phyloP scores from a whole-genome alignment of 1,140 invertebrate genomes.

The Drosophila ficusphila region DNA sequence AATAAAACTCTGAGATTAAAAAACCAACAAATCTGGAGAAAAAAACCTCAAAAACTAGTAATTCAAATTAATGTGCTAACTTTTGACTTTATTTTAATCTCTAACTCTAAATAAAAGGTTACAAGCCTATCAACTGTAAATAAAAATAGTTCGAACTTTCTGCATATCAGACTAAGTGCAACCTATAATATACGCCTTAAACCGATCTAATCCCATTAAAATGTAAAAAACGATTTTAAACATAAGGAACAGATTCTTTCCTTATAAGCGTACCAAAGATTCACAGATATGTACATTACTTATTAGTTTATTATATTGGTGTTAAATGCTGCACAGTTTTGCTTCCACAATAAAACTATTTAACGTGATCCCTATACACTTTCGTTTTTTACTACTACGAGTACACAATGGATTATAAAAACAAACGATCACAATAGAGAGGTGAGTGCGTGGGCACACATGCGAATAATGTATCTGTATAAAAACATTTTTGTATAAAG shows the following conservation, averaged over 20 bases:
- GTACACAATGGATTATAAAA: slow-evolving; percentile 71
- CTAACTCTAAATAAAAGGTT: not conserved
- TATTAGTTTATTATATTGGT: slow-evolving; percentile 54
- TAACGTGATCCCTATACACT: slow-evolving; percentile 68
- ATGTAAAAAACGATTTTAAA: not conserved
- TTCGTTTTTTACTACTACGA: slow-evolving; percentile 59
- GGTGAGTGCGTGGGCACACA: slow-evolving; percentile 34
- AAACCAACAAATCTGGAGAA: too few relatives aligned
- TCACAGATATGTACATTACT: slow-evolving; percentile 26
- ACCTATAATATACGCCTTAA: not conserved
- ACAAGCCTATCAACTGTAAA: not conserved
- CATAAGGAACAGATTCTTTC: not conserved
- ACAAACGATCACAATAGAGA: slow-evolving; percentile 79
- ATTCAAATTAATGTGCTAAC: too few relatives aligned
- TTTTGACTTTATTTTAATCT: too few relatives aligned
- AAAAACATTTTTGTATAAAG: slow-evolving; percentile 49
- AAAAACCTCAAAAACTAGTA: not conserved
- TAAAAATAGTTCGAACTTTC: not conserved
- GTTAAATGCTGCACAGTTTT: slow-evolving; percentile 75
- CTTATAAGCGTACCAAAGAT: slow-evolving; percentile 26
- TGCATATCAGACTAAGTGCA: not conserved
- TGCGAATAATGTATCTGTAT: slow-evolving; percentile 64
- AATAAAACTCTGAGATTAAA: slow-evolving; percentile 4
- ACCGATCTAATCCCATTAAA: not conserved
- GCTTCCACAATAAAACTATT: slow-evolving; percentile 76